Conservation (phyloP, 2,113 vertebrate genomes). For the Leptocoma aspasia region DNA sequence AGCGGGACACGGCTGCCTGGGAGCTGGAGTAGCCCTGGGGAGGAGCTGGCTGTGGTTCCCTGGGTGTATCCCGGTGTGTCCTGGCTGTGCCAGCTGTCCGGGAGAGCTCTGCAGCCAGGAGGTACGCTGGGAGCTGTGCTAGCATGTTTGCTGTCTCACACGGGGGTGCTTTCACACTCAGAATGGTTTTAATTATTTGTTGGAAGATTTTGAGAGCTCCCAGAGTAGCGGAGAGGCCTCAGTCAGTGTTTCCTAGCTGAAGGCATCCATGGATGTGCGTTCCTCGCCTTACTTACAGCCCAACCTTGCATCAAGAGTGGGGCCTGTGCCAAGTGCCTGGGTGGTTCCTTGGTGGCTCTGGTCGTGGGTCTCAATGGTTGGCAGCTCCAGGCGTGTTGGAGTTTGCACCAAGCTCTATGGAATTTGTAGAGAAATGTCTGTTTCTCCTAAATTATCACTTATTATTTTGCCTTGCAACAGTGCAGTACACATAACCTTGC, state of each 20-base stretch:
- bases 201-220: constrained; percentile 18
- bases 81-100: not conserved
- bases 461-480: not conserved
- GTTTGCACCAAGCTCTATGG: not conserved
- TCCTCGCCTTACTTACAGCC: not conserved
- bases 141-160: not conserved
- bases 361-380: not conserved
- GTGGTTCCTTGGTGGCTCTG: constrained; percentile 36
- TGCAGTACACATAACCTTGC: fast-evolving
- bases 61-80: not conserved
- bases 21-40: fast-evolving
- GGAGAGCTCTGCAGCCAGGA: not conserved
- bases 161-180: not conserved
- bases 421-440: not conserved
- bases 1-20: not conserved
- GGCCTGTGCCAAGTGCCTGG: constrained; percentile 17
- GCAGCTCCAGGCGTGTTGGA: not conserved
- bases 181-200: constrained; percentile 23
- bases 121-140: not conserved
- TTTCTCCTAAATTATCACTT: not conserved
- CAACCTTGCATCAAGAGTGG: not conserved
- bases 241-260: constrained; percentile 37
- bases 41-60: not conserved
- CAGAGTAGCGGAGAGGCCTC: not conserved
- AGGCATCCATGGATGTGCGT: not conserved